These are phyloP conservation scores for Crotalus helleri DNA, from an alignment of 2,113 vertebrate genomes.

Conservation along the genomic window DNA sequence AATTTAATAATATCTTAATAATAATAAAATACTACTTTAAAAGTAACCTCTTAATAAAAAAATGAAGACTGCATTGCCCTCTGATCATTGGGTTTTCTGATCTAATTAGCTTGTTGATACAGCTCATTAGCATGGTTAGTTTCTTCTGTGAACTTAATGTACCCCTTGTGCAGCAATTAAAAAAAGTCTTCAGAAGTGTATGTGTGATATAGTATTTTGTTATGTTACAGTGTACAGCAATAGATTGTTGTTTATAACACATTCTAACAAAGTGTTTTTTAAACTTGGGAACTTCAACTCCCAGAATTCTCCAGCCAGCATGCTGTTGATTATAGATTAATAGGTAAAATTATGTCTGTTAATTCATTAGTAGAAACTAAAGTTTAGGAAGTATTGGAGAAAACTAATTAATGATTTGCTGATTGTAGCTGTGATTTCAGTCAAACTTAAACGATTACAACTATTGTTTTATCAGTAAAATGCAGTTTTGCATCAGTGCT, in stretches of 20 bases:
- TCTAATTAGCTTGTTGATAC: not conserved
- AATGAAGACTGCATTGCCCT: not conserved
- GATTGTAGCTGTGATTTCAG: not conserved
- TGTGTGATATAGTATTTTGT: not conserved
- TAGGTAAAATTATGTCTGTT: not conserved
- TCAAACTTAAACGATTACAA: not conserved
- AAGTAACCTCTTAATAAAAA: not conserved
- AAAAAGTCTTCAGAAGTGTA: not conserved
- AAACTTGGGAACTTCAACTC: not conserved
- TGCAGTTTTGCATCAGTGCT: slow-evolving; percentile 1
- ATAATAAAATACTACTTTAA: not conserved
- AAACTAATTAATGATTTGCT: not conserved
- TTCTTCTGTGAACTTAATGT: not conserved
- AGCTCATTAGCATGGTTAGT: not conserved
- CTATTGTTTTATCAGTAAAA: not conserved
- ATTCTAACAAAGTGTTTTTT: not conserved
- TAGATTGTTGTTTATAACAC: not conserved
- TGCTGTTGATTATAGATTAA: not conserved
- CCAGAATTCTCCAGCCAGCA: not conserved
- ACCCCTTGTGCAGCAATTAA: not conserved
- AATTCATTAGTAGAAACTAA: not conserved
- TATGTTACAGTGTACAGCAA: not conserved
- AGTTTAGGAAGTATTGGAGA: not conserved
- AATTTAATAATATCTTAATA: not conserved
- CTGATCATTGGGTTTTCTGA: not conserved